A percentile compares a stretch with the other conserved stretches of the same genome.
These are phyloP conservation scores for Triplophysa tibetana DNA, from an alignment of 2,113 vertebrate species.

Conservation along the genomic window DNA sequence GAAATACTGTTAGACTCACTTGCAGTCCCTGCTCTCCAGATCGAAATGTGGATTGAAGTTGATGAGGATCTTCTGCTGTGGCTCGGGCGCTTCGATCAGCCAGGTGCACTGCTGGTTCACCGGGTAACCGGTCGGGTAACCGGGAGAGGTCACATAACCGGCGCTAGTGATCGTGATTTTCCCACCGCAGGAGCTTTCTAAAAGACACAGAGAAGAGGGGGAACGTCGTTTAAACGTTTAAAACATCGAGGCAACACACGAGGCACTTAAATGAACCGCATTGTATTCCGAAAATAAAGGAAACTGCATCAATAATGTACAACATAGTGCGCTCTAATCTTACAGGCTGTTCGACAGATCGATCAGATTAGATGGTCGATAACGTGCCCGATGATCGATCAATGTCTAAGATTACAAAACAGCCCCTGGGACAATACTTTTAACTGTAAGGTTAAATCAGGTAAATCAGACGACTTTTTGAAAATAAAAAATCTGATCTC, in stretches of 20 bases:
- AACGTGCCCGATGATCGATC: background rate
- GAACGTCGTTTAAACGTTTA: background rate
- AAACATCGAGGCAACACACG: background rate
- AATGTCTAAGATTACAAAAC: conserved; percentile 20
- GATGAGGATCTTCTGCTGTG: conserved; percentile 90
- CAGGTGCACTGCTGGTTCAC: conserved; percentile 90
- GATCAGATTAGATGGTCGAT: conserved; percentile 10
- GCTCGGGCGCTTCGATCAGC: conserved; percentile 89
- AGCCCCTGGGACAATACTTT: background rate
- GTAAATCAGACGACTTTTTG: background rate
- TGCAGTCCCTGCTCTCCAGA: conserved; percentile 95
- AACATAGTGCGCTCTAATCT: background rate
- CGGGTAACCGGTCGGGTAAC: conserved; percentile 87
- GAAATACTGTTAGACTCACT: conserved; percentile 77
- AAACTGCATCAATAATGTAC: background rate
- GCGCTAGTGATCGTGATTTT: conserved; percentile 82
- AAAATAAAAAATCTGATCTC: no score
- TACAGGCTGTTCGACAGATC: conserved; percentile 14
- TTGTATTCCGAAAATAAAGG: background rate
- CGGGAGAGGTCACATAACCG: conserved; percentile 91
- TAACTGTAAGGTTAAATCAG: background rate
- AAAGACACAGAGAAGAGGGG: background rate
- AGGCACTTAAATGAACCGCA: background rate
- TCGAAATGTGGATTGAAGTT: conserved; percentile 99
- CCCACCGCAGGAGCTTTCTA: conserved; percentile 75